Percentiles rank a stretch among this genome's conserved stretches.
Evolutionary conservation across 2,113 vertebrate genomes (phyloP).

Genomic region (Gopherus evgoodei): DNA sequence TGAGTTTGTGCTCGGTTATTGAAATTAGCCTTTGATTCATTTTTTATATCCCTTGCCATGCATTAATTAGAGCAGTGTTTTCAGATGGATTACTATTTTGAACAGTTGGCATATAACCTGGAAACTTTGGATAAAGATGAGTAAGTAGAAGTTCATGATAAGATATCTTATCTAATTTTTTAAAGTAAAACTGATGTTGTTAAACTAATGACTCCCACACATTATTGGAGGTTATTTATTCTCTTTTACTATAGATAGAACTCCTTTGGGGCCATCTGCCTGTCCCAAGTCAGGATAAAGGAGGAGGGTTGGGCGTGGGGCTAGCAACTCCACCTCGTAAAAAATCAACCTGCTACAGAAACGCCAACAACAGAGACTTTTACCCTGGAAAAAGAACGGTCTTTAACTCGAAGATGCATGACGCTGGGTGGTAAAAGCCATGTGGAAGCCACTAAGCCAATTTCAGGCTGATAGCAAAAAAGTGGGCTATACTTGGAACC

Average conservation of each 20-base stretch:
- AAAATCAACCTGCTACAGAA: no score
- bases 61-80: not conserved
- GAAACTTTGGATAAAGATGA: not conserved
- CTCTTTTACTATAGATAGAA: not conserved
- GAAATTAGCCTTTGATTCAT: conserved; percentile 13
- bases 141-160: not conserved
- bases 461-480: no score
- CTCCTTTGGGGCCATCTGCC: no score
- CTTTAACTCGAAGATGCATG: no score
- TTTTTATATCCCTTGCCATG: not conserved
- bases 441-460: no score
- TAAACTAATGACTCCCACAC: not conserved
- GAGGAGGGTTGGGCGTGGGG: no score
- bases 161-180: not conserved
- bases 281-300: no score
- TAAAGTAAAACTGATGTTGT: not conserved
- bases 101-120: not conserved
- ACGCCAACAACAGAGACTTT: no score
- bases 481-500: no score
- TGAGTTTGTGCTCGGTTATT: conserved; percentile 65
- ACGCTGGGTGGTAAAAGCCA: no score
- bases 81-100: not conserved
- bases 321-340: no score
- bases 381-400: no score
- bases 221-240: not conserved